Evolutionary conservation across 2,888 invertebrate species (phyloP).

Genomic region (Apamea sordens): DNA sequence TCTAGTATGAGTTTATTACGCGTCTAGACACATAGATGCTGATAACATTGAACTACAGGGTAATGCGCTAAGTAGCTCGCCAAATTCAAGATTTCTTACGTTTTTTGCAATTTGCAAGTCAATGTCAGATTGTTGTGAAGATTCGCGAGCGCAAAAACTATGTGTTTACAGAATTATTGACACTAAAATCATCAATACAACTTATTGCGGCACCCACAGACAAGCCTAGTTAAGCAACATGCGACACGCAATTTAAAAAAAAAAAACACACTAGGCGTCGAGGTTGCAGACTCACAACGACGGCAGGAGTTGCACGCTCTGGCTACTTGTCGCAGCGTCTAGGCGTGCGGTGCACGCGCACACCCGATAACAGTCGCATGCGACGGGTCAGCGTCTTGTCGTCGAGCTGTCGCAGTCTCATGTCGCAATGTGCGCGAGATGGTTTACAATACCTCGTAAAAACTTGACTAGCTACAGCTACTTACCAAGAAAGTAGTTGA

Average conservation of each 20-base stretch:
- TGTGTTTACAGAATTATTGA: no score
- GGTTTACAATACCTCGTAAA: not conserved
- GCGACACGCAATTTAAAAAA: no score
- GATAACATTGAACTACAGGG: conserved; percentile 1
- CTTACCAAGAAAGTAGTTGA: not conserved
- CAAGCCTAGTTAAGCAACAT: no score
- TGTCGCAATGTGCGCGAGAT: not conserved
- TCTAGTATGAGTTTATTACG: not conserved
- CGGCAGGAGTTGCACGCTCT: not conserved
- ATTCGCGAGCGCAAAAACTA: no score
- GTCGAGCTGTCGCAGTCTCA: not conserved
- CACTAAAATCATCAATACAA: no score
- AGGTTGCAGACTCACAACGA: not conserved
- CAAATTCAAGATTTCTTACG: no score
- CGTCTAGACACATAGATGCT: not conserved
- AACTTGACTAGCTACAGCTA: not conserved
- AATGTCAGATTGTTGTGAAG: no score
- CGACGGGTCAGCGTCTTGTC: not conserved
- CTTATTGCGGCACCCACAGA: no score
- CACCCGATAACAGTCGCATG: not conserved
- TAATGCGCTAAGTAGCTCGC: no score
- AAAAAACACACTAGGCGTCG: not conserved
- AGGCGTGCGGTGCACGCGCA: not conserved
- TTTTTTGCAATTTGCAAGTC: no score
- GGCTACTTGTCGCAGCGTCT: not conserved